These are phyloP conservation scores for Hipparchia sbordonii DNA, from an alignment of 2,888 invertebrate genomes.

Conservation along the genomic window DNA sequence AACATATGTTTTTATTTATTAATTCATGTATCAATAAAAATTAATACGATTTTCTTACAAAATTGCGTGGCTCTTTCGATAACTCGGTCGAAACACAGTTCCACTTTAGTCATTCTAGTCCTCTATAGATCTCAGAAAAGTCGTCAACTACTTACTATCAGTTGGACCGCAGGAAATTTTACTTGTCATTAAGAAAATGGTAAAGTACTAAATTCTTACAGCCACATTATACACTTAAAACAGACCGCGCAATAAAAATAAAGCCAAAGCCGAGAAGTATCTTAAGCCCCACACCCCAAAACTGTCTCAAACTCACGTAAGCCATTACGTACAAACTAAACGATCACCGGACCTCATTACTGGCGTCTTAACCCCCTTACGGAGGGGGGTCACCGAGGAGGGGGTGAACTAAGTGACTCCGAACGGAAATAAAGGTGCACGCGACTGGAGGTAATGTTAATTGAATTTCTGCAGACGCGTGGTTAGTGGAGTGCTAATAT, in stretches of 20 bases:
- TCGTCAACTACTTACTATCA: too few species aligned
- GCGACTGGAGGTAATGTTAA: conserved; percentile 84
- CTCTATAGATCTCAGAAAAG: too few species aligned
- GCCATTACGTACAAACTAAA: conserved; percentile 80
- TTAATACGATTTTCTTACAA: too few species aligned
- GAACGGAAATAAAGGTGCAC: conserved; percentile 83
- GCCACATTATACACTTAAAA: conserved; percentile 26
- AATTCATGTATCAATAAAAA: too few species aligned
- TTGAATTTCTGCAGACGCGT: conserved; percentile 82
- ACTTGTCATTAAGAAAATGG: background rate
- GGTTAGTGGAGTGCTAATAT: conserved; percentile 51
- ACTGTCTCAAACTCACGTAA: conserved; percentile 66
- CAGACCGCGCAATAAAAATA: conserved; percentile 37
- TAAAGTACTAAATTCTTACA: conserved; percentile 1
- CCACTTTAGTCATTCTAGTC: too few species aligned
- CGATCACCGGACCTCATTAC: conserved; percentile 82
- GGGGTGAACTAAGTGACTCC: conserved; percentile 75
- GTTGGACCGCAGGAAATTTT: too few species aligned
- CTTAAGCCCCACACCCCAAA: conserved; percentile 39
- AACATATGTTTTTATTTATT: too few species aligned
- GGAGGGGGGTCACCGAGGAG: conserved; percentile 38
- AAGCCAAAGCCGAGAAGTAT: conserved; percentile 39
- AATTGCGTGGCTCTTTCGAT: too few species aligned
- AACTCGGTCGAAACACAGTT: too few species aligned
- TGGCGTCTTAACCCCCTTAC: conserved; percentile 60